Evolutionary conservation across 2,888 invertebrate genomes (phyloP), one percentile per base, ranked within the genome.

Genomic region (Bedellia somnulentella): DNA sequence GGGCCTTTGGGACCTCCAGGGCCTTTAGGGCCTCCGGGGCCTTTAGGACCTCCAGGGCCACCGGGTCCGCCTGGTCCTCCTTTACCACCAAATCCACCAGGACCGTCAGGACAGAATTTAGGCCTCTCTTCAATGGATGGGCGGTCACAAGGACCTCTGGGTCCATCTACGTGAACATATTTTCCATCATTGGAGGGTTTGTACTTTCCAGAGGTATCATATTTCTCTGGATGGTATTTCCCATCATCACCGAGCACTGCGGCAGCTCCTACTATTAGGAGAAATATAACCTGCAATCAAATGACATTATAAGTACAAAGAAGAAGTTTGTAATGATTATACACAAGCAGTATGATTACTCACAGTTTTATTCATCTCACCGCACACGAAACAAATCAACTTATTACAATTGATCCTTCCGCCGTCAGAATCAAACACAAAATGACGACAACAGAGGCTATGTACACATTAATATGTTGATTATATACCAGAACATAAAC

Each of bases 201-300:
- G 38, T 82, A 82, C 46, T 75, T 77, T 2, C 81, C 82, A 40
- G 76, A 73, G 11, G 54, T 49, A 30, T 47, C 30, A 31, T 58
- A 59, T 39, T 54, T 57, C 36, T 44, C 44, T 2, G 62, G 66
- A 27, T 41, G 49, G 33, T 71, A 76, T 42, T 64, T 73, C 24
- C 56, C 56, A 32, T 50, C 49, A 16, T 52, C 52, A 15, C 57
- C 15, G 56, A 52, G 37, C 60, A 52, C 13, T 52, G 41, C 21
- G 55, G 53, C 4, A 14, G 8, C 4, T 21, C 21, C 3, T n/a
- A n/a, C n/a, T n/a, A 29, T 22, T 6, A 14, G 5, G n/a, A 29
- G 5, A 8, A 29, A 21, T 14, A 5, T 13, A 4, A 29, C 5
- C 9, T 6, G 13, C 29, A 25, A 21, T 2, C n/a, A 22, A 17